Evolutionary conservation across 2,888 invertebrate genomes (phyloP).

Genomic region (Cylindroiulus punctatus): DNA sequence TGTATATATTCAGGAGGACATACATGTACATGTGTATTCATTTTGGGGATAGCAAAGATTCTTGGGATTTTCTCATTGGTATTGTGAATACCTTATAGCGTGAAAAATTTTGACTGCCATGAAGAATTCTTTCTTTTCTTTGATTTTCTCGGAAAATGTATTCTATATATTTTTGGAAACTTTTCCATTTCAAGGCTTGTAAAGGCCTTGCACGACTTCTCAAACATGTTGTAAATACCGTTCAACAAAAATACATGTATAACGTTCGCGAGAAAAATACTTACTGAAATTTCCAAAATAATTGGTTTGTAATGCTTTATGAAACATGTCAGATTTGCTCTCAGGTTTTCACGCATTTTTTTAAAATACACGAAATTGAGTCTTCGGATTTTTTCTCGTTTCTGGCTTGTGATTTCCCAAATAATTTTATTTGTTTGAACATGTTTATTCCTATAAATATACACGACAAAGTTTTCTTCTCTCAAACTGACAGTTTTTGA

Average conservation of each 20-base stretch:
- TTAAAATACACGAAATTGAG: too few species aligned
- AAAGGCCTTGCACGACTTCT: background rate
- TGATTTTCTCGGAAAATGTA: background rate
- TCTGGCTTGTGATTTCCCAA: too few species aligned
- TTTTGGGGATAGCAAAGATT: background rate
- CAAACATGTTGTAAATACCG: background rate
- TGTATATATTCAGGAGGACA: too few species aligned
- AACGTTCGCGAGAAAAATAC: background rate
- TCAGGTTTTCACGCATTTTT: too few species aligned
- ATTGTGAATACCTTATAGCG: background rate
- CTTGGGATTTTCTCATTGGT: background rate
- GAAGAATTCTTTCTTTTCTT: background rate
- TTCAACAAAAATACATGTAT: background rate
- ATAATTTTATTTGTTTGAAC: too few species aligned
- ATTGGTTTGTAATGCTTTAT: background rate
- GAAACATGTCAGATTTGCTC: constrained; percentile 24
- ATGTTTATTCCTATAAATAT: too few species aligned
- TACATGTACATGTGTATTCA: background rate
- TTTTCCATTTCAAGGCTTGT: constrained; percentile 13
- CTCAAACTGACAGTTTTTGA: background rate
- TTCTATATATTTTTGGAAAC: background rate
- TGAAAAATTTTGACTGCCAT: constrained; percentile 10
- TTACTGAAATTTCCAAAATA: background rate
- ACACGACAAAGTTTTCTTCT: background rate
- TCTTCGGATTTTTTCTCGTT: too few species aligned